Percentiles rank a stretch among this genome's conserved stretches.
Conservation (phyloP, 2,113 vertebrate genomes). For the Ginglymostoma cirratum region DNA sequence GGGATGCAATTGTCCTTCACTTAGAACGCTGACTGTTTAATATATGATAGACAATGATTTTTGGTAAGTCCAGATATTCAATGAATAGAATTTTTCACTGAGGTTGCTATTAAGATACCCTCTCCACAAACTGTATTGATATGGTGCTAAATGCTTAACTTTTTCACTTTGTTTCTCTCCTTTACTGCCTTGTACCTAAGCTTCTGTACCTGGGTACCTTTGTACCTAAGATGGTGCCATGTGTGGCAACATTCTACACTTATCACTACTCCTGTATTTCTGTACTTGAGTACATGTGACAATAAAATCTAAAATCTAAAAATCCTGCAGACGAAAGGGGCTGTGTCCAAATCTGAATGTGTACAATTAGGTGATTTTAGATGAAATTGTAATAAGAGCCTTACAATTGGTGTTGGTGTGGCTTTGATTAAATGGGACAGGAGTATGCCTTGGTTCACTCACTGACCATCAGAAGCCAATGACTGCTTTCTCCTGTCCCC, state of each 20-base stretch:
- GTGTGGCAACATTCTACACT: too few relatives aligned
- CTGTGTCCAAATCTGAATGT: not conserved
- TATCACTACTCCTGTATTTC: too few relatives aligned
- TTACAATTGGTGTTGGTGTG: not conserved
- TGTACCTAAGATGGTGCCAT: too few relatives aligned
- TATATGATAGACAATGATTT: not conserved
- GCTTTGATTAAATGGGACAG: not conserved
- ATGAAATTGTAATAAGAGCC: not conserved
- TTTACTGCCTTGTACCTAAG: too few relatives aligned
- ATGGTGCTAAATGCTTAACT: too few relatives aligned
- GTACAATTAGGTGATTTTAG: not conserved
- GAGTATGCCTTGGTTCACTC: not conserved
- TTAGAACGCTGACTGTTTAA: not conserved
- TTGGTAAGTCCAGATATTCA: constrained; percentile 2
- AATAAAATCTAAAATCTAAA: too few relatives aligned
- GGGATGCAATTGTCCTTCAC: not conserved
- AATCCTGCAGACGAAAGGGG: not conserved
- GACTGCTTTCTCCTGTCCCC: not conserved
- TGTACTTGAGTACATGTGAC: too few relatives aligned
- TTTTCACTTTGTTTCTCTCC: too few relatives aligned
- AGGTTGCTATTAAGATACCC: too few relatives aligned
- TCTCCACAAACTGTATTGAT: not conserved
- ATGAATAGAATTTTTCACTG: not conserved
- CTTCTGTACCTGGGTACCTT: too few relatives aligned
- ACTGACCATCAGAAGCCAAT: not conserved